These are phyloP conservation scores for Paramormyrops hopkinsi DNA, from an alignment of 2,797 vertebrate genomes.

Conservation along the genomic window DNA sequence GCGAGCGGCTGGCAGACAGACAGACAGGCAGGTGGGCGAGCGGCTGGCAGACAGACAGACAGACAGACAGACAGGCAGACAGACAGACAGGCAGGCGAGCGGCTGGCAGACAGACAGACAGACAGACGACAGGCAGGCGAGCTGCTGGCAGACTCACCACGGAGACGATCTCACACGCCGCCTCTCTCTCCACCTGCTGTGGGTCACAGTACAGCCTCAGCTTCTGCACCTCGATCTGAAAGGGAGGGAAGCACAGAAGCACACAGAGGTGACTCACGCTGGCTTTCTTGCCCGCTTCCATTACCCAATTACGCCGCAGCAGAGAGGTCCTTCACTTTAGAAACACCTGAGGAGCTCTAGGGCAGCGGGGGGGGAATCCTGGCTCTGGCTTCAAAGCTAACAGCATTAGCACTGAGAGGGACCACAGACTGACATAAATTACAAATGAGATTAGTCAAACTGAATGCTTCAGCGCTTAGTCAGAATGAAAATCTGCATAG, in stretches of 20 bases:
- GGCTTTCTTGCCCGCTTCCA: not conserved
- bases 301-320: not conserved
- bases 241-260: slow-evolving; percentile 1
- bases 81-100: not conserved
- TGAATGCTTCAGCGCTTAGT: not conserved
- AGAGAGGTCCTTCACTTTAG: not conserved
- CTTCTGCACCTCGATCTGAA: slow-evolving; percentile 70
- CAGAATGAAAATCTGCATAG: not conserved
- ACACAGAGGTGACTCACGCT: not conserved
- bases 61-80: no score
- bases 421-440: not conserved
- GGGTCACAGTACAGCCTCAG: slow-evolving; percentile 74
- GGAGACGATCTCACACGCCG: slow-evolving; percentile 73
- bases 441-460: not conserved
- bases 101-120: not conserved
- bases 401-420: not conserved
- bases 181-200: slow-evolving; percentile 69
- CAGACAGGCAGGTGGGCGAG: no score
- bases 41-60: not conserved
- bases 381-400: not conserved
- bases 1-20: no score
- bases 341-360: not conserved
- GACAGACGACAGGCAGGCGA: not conserved
- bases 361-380: not conserved
- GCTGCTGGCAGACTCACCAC: slow-evolving; percentile 53